These are phyloP conservation scores for Spodoptera litura DNA, from an alignment of 1,140 invertebrate genomes.

Conservation along the genomic window DNA sequence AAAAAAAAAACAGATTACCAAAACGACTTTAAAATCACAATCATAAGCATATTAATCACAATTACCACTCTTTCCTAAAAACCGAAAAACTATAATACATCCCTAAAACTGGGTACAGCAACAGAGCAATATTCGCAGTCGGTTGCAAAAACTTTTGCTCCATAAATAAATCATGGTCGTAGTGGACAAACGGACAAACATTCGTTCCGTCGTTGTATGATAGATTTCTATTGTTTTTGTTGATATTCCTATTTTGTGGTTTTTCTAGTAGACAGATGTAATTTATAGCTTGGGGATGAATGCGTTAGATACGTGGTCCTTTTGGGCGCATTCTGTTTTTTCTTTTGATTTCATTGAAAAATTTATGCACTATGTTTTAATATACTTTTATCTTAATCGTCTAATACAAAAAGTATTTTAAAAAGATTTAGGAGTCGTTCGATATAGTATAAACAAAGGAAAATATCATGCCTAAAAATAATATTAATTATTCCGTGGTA, in stretches of 20 bases:
- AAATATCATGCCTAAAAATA: no score
- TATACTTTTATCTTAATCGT: no score
- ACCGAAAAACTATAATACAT: background rate
- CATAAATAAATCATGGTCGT: background rate
- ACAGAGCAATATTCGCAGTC: background rate
- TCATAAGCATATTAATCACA: background rate
- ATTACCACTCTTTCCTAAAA: background rate
- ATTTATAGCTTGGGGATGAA: background rate
- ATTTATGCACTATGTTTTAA: no score
- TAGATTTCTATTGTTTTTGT: conserved; percentile 14
- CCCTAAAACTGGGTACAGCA: background rate
- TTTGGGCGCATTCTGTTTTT: background rate
- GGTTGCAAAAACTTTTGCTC: background rate
- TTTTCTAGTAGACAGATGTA: background rate
- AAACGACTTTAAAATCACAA: no score
- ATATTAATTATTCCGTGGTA: no score
- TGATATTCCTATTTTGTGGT: background rate
- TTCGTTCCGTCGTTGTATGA: conserved; percentile 1
- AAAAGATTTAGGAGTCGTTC: no score
- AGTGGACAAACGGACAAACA: conserved; percentile 10
- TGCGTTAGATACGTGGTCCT: background rate
- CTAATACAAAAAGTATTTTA: no score
- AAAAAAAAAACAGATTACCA: no score
- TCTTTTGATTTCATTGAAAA: no score
- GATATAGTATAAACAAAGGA: no score